Conservation (phyloP, 2,797 vertebrate genomes). For the Diplodus puntazzo region DNA sequence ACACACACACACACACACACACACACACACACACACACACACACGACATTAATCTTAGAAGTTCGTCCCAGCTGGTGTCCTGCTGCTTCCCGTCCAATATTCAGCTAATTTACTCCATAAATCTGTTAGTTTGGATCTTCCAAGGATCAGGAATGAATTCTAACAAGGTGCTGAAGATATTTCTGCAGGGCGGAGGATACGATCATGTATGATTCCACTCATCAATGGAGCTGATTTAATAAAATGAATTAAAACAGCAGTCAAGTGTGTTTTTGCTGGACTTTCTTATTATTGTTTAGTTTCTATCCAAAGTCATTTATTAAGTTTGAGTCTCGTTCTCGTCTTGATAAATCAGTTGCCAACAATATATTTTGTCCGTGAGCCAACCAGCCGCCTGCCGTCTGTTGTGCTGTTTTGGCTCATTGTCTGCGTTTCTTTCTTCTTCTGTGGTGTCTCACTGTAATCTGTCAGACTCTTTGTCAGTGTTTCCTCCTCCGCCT, state of each 20-base stretch:
- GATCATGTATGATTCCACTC: too few relatives aligned
- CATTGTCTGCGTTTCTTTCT: conserved; percentile 35
- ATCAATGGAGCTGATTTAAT: too few relatives aligned
- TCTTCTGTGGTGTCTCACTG: conserved; percentile 17
- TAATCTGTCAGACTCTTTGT: conserved; percentile 37
- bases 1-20: background rate
- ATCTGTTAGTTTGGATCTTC: too few relatives aligned
- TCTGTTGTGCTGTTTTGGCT: conserved; percentile 11
- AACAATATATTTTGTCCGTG: too few relatives aligned
- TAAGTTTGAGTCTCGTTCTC: background rate
- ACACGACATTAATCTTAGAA: background rate
- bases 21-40: too few relatives aligned
- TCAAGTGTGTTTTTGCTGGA: background rate
- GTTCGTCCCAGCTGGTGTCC: too few relatives aligned
- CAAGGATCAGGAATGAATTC: too few relatives aligned
- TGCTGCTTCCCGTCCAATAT: too few relatives aligned
- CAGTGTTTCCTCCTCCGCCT: conserved; percentile 12
- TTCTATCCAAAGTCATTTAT: background rate
- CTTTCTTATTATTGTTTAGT: background rate
- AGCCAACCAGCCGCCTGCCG: background rate
- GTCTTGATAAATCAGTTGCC: background rate
- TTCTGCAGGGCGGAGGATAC: too few relatives aligned
- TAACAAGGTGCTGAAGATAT: too few relatives aligned
- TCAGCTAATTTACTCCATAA: too few relatives aligned
- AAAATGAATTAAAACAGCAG: too few relatives aligned